phyloP scores from a whole-genome alignment of 2,797 vertebrate species.

The Rallus crepitans region DNA sequence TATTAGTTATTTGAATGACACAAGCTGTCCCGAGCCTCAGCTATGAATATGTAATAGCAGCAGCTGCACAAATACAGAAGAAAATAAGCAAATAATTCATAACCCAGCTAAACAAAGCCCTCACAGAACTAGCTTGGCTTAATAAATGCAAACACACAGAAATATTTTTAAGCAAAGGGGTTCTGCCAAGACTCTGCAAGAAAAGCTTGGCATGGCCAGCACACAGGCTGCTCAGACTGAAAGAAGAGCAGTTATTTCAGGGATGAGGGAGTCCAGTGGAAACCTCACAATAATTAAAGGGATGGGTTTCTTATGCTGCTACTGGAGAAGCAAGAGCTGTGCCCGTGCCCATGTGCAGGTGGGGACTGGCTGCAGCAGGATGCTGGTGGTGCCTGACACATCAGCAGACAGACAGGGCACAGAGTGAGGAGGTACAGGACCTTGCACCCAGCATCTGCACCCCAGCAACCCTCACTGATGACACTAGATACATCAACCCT shows the following conservation, averaged over 20 bases:
- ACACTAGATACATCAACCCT: not conserved
- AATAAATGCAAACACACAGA: not conserved
- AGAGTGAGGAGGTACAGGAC: not conserved
- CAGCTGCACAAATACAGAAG: not conserved
- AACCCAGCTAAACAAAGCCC: not conserved
- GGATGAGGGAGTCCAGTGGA: not conserved
- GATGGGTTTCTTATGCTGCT: not conserved
- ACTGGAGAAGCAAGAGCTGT: not conserved
- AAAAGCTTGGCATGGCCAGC: not conserved
- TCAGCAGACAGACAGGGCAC: accelerated
- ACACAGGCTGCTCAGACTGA: not conserved
- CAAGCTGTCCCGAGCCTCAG: not conserved
- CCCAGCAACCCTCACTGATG: accelerated
- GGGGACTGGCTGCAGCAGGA: not conserved
- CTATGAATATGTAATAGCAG: accelerated
- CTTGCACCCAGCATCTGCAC: not conserved
- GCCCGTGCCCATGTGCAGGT: accelerated
- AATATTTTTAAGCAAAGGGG: not conserved
- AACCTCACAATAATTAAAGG: not conserved
- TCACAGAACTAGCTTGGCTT: not conserved
- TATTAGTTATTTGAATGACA: not conserved
- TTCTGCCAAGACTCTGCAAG: not conserved
- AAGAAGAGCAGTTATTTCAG: accelerated
- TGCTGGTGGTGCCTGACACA: no score
- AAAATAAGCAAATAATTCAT: conserved; percentile 1